phyloP scores from a whole-genome alignment of 2,888 invertebrate species.

The Hirtodrosophila trivittata region DNA sequence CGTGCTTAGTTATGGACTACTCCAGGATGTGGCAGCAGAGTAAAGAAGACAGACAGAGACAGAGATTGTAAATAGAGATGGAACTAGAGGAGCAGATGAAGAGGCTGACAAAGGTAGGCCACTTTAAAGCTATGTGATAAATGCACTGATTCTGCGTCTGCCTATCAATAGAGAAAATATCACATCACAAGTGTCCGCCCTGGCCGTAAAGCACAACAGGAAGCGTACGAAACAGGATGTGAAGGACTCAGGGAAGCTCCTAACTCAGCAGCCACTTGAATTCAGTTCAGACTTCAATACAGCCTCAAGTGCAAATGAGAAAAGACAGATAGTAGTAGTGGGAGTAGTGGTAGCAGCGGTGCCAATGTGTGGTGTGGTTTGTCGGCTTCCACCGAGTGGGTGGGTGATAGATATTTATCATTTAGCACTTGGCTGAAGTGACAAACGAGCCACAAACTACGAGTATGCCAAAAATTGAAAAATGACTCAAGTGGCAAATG shows the following conservation, averaged over 20 bases:
- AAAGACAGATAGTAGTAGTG: slow-evolving; percentile 47
- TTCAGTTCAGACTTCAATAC: slow-evolving; percentile 27
- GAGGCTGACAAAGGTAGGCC: slow-evolving; percentile 31
- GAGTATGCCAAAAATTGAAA: slow-evolving; percentile 58
- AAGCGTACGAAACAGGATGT: slow-evolving; percentile 15
- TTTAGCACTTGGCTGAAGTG: slow-evolving; percentile 66
- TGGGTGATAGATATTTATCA: slow-evolving; percentile 63
- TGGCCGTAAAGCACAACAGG: slow-evolving; percentile 58
- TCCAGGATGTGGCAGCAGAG: slow-evolving; percentile 10
- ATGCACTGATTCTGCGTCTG: slow-evolving; percentile 32
- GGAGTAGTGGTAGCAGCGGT: slow-evolving; percentile 2
- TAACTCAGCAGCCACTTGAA: slow-evolving; percentile 51
- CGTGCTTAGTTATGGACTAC: slow-evolving; percentile 55
- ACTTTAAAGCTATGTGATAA: slow-evolving; percentile 47
- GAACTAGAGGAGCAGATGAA: background rate
- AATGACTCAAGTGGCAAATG: slow-evolving; percentile 53
- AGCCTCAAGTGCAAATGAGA: slow-evolving; percentile 72
- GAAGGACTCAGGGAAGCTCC: slow-evolving; percentile 20
- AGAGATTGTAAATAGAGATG: background rate
- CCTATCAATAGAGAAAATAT: slow-evolving; percentile 65
- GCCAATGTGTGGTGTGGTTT: slow-evolving; percentile 22
- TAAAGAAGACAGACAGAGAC: slow-evolving; percentile 5
- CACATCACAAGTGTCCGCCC: slow-evolving; percentile 48
- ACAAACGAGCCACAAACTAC: slow-evolving; percentile 50
- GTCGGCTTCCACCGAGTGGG: slow-evolving; percentile 13